Evolutionary conservation across 2,113 vertebrate genomes (phyloP).

Genomic region (Rhabdomys dilectus): DNA sequence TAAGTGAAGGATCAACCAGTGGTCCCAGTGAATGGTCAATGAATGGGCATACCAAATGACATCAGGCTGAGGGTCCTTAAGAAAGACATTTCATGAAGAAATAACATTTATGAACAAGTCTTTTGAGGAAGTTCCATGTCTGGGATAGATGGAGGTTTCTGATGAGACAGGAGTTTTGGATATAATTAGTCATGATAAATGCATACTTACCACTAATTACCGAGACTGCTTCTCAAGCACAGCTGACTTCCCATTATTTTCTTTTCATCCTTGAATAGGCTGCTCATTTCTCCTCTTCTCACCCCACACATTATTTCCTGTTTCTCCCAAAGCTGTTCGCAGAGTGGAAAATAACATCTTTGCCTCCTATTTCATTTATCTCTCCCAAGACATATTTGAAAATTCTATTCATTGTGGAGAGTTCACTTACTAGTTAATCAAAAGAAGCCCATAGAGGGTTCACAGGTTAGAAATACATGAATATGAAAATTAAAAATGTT

Average conservation of each 20-base stretch:
- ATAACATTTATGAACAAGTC: neutral
- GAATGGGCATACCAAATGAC: neutral
- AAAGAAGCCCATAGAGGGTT: neutral
- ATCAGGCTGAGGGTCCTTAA: neutral
- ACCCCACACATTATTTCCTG: neutral
- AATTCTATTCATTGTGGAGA: neutral
- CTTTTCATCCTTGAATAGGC: conserved; percentile 8
- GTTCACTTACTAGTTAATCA: neutral
- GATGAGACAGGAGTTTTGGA: neutral
- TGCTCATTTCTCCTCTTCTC: neutral
- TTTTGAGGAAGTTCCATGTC: neutral
- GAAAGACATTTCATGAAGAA: too few relatives aligned
- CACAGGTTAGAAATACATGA: neutral
- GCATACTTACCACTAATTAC: neutral
- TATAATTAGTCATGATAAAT: neutral
- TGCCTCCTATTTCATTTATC: neutral
- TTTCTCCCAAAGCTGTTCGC: neutral
- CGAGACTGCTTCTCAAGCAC: neutral
- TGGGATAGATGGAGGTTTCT: neutral
- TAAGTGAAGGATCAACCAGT: neutral
- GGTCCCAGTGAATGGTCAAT: too few relatives aligned
- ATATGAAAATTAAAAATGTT: neutral
- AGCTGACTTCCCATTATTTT: conserved; percentile 23
- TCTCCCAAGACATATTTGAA: neutral
- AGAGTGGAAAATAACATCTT: neutral